Conservation (phyloP, 2,113 vertebrate genomes). For the Gambusia affinis region DNA sequence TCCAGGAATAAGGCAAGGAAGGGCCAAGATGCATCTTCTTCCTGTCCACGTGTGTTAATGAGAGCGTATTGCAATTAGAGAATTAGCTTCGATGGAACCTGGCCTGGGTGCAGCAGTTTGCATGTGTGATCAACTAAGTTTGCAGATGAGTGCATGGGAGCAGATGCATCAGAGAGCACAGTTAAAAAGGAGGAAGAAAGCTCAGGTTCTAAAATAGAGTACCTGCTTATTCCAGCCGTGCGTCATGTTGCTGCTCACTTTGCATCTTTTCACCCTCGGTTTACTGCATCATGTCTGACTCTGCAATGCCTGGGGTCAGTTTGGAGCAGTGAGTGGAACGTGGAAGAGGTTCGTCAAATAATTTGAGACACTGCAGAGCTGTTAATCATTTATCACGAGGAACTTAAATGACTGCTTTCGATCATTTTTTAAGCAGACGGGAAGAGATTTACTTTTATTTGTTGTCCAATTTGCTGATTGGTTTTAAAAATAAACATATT, state of each 20-base stretch:
- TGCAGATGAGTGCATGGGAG: constrained; percentile 45
- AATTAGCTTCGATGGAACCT: not conserved
- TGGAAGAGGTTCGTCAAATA: constrained; percentile 4
- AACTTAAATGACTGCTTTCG: not conserved
- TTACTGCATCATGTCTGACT: constrained; percentile 50
- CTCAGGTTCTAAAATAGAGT: constrained; percentile 57
- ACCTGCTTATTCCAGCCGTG: constrained; percentile 33
- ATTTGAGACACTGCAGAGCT: constrained; percentile 24
- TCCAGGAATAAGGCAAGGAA: constrained; percentile 38
- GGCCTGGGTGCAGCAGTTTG: constrained; percentile 13
- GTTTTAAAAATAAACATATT: too few relatives aligned
- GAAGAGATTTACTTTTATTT: too few relatives aligned
- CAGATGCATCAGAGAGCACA: constrained; percentile 37
- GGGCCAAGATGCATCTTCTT: constrained; percentile 68
- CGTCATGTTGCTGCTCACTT: constrained; percentile 42
- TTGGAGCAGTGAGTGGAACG: constrained; percentile 30
- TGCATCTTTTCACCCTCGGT: constrained; percentile 47
- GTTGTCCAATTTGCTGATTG: too few relatives aligned
- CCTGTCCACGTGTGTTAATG: constrained; percentile 30
- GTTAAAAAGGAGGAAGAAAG: constrained; percentile 30
- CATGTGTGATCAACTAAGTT: constrained; percentile 27
- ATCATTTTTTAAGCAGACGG: too few relatives aligned
- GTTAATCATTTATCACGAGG: not conserved
- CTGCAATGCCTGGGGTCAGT: constrained; percentile 43
- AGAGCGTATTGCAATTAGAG: constrained; percentile 3